Evolutionary conservation across 2,797 vertebrate species (phyloP).

Genomic region (Chelon auratus): DNA sequence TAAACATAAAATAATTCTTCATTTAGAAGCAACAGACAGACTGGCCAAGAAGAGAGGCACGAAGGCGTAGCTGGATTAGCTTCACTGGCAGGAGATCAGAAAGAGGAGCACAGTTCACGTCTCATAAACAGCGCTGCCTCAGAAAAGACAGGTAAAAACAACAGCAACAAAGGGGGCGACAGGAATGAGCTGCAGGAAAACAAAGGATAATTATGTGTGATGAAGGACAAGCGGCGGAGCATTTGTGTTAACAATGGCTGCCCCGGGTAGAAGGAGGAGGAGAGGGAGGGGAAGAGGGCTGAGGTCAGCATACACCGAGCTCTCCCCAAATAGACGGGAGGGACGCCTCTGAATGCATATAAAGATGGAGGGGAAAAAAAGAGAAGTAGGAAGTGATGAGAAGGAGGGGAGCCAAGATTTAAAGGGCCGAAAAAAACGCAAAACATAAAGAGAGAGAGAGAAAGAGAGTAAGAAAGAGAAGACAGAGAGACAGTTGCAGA

Average conservation of each 20-base stretch:
- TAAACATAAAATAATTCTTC: conserved; percentile 70
- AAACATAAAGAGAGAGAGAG: conserved; percentile 34
- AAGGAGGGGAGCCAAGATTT: conserved; percentile 55
- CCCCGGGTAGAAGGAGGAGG: conserved; percentile 54
- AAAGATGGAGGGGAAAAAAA: conserved; percentile 42
- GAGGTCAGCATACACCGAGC: conserved; percentile 72
- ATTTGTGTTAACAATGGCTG: conserved; percentile 65
- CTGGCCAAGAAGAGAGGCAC: conserved; percentile 35
- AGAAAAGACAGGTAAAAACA: conserved; percentile 52
- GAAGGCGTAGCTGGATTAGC: conserved; percentile 53
- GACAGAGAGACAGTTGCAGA: conserved; percentile 73
- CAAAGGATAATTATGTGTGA: conserved; percentile 74
- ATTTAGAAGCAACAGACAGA: conserved; percentile 63
- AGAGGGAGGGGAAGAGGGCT: conserved; percentile 56
- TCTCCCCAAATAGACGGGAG: conserved; percentile 67
- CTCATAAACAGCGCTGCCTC: conserved; percentile 47
- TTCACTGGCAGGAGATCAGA: conserved; percentile 58
- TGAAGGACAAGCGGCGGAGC: conserved; percentile 63
- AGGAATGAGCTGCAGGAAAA: conserved; percentile 56
- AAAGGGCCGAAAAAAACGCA: conserved; percentile 42
- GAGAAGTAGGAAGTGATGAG: conserved; percentile 49
- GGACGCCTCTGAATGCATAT: conserved; percentile 67
- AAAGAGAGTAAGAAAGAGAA: conserved; percentile 39
- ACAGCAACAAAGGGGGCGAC: conserved; percentile 50
- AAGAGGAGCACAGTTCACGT: conserved; percentile 45